phyloP scores from a whole-genome alignment of 1,140 invertebrate genomes.

The Pogonomyrmex californicus region DNA sequence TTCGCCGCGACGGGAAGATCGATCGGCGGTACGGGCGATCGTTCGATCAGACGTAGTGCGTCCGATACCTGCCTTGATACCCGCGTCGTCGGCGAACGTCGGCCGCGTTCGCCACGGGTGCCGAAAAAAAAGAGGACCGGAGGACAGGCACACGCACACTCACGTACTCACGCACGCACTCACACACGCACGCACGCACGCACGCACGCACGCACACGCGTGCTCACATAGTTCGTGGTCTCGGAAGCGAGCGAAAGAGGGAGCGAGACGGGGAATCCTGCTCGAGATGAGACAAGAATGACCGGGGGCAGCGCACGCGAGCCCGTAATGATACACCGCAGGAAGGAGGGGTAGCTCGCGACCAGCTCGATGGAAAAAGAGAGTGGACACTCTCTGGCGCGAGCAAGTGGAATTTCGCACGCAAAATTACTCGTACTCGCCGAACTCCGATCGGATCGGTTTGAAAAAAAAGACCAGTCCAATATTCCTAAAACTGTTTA shows the following conservation, averaged over 20 bases:
- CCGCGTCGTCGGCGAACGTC: constrained; percentile 56
- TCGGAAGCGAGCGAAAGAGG: constrained; percentile 58
- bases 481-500: not conserved
- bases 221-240: not conserved
- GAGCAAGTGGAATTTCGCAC: constrained; percentile 62
- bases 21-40: constrained; percentile 48
- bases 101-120: constrained; percentile 69
- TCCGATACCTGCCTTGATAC: constrained; percentile 63
- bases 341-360: constrained; percentile 72
- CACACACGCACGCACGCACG: not conserved
- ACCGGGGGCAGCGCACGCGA: constrained; percentile 86
- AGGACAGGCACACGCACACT: constrained; percentile 29
- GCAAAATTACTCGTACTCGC: constrained; percentile 31
- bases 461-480: not conserved
- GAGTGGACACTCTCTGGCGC: constrained; percentile 70
- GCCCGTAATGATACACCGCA: constrained; percentile 85
- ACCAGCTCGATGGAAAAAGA: constrained; percentile 71
- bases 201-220: not conserved
- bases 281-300: constrained; percentile 83
- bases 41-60: constrained; percentile 49
- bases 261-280: constrained; percentile 69
- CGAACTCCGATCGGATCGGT: constrained; percentile 15
- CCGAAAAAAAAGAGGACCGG: constrained; percentile 70
- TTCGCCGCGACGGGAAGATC: constrained; percentile 55
- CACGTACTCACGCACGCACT: constrained; percentile 12